Base-by-base conservation (phyloP, 1,140 invertebrate genomes). In the Hyposmocoma kahamanoa region DNA sequence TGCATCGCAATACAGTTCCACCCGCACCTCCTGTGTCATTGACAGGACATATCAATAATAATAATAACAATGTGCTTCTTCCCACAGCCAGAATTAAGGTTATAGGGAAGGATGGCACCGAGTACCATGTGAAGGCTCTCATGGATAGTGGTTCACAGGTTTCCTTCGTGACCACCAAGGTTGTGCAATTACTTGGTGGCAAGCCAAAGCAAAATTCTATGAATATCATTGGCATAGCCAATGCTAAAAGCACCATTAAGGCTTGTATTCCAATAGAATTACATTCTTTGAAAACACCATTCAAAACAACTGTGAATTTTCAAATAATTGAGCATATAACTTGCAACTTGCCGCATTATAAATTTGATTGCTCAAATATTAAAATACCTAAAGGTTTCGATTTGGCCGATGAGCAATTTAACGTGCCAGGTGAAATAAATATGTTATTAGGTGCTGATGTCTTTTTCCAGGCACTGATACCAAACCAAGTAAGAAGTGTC, bases 261-360 rank as follows among this genome's bases (percentile, higher is more conserved):
- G 46, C 46, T 47, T 56, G 43, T 46, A 47, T 56, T 42, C 53
- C 53, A 4, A 26, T 56, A 28, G 15, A 56, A 22, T 21, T 56
- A 17, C 9, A 47, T 22, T 56, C 47, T 24, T 21, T 50, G 22
- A 47, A 2, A 28, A 26, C 49, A 11, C 28, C 34, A 41, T 58
- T 38, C 39, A 49, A 42, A 11, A 49, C 36, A 13, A 20, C 17
- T 15, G 28, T 55, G 22, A 59, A 47, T 9, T 59, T 38, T 30
- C 57, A 59, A 39, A 38, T 59, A 1, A 41, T 59, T 17, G 45
- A 59, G 1, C 24, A 51, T 39, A 59, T 59, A 1, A 59, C 57
- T 8, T 52, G 49, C 18, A 47, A 59, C 0, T 32, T 59, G 18
- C 57, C 53, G 4, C 57, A 54, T 24, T 22, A 11, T 10, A 11